These are phyloP conservation scores for Cinara cedri DNA, from an alignment of 2,888 invertebrate genomes.

Conservation along the genomic window DNA sequence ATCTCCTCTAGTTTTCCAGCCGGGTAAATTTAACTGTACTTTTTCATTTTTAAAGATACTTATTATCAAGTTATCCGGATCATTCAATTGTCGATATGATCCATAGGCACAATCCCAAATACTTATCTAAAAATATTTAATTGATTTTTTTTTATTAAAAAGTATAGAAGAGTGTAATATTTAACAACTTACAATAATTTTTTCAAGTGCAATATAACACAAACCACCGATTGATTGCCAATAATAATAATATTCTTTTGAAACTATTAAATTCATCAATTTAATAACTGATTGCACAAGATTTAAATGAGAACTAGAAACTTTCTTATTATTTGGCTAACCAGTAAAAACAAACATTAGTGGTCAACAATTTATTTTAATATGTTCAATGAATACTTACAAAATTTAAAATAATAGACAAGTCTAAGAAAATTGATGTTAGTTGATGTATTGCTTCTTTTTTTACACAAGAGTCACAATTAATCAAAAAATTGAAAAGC, in stretches of 20 bases:
- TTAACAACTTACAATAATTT: constrained; percentile 40
- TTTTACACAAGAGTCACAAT: constrained; percentile 43
- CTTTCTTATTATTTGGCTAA: constrained; percentile 47
- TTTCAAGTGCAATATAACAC: constrained; percentile 34
- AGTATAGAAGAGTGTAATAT: background rate
- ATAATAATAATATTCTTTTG: constrained; percentile 50
- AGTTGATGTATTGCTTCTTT: constrained; percentile 46
- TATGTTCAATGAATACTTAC: constrained; percentile 17
- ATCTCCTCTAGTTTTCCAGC: constrained; percentile 54
- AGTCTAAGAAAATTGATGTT: constrained; percentile 37
- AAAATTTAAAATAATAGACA: constrained; percentile 48
- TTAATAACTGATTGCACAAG: constrained; percentile 43
- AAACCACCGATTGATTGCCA: constrained; percentile 46
- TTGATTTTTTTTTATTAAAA: background rate
- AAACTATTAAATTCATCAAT: constrained; percentile 41
- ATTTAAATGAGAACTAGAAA: constrained; percentile 44
- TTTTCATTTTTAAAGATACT: constrained; percentile 52
- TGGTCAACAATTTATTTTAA: background rate
- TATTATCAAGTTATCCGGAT: constrained; percentile 43
- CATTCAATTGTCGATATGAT: constrained; percentile 50
- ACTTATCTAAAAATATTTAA: constrained; percentile 23
- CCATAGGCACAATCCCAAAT: constrained; percentile 54
- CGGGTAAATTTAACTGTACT: constrained; percentile 52
- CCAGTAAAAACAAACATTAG: background rate
- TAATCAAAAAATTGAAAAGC: constrained; percentile 26